Evolutionary conservation across 2,888 invertebrate species (phyloP).

Genomic region (Sinohyriopsis cumingii): DNA sequence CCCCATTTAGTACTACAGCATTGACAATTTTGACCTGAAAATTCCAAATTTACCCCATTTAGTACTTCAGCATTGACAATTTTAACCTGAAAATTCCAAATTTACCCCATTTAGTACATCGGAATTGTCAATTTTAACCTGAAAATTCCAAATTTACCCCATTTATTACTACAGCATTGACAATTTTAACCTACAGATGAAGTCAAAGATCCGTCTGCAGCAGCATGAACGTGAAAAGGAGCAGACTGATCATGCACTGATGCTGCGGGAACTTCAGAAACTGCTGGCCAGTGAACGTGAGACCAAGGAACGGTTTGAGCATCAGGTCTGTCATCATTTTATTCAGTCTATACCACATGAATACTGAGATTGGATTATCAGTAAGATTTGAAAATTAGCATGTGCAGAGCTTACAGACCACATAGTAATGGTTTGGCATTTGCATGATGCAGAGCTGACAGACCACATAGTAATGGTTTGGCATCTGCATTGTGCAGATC

Average conservation of each 20-base stretch:
- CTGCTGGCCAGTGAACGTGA: slow-evolving; percentile 83
- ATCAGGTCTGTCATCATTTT: slow-evolving; percentile 71
- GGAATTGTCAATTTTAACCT: background rate
- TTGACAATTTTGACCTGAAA: background rate
- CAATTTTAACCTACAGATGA: slow-evolving; percentile 40
- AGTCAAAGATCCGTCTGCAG: slow-evolving; percentile 79
- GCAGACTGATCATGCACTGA: slow-evolving; percentile 83
- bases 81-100: background rate
- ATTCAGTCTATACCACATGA: no score
- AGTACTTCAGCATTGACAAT: background rate
- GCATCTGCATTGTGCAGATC: no score
- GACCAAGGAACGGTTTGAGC: slow-evolving; percentile 83
- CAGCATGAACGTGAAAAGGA: slow-evolving; percentile 88
- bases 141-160: background rate
- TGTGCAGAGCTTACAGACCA: no score
- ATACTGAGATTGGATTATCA: no score
- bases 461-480: no score
- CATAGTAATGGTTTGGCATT: no score
- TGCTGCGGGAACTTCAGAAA: slow-evolving; percentile 86
- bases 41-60: background rate
- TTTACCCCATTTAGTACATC: background rate
- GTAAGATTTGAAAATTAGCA: no score
- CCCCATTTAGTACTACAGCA: background rate
- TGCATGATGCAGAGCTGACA: no score
- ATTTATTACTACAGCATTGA: background rate